Conservation (phyloP, 1,140 invertebrate genomes). For the Nephila pilipes region DNA sequence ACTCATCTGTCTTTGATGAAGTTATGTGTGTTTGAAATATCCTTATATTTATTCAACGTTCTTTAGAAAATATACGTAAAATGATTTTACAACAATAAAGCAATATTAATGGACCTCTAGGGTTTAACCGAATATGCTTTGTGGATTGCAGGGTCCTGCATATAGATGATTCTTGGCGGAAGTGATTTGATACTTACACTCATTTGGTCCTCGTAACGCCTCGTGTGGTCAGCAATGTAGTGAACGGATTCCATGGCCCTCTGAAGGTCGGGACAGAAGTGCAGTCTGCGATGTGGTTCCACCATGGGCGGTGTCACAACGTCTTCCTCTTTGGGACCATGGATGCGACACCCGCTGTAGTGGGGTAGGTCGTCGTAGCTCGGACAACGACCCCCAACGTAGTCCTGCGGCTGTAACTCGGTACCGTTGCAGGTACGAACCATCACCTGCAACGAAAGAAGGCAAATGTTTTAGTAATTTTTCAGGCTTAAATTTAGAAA, state of each 20-base stretch:
- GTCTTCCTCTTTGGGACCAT: conserved; percentile 65
- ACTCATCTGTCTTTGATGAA: too few relatives aligned
- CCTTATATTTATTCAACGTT: too few relatives aligned
- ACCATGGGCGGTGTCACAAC: neutral
- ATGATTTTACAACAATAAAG: too few relatives aligned
- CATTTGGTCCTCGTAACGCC: conserved; percentile 76
- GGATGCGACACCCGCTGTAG: conserved; percentile 72
- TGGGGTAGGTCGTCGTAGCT: conserved; percentile 70
- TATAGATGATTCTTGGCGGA: neutral
- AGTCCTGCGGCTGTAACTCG: conserved; percentile 69
- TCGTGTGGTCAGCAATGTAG: conserved; percentile 77
- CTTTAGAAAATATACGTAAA: too few relatives aligned
- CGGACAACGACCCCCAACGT: conserved; percentile 67
- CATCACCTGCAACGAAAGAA: conserved; percentile 56
- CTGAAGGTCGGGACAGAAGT: conserved; percentile 76
- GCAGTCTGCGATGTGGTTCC: conserved; percentile 50
- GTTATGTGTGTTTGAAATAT: too few relatives aligned
- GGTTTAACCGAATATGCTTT: too few relatives aligned
- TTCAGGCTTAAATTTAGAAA: too few relatives aligned
- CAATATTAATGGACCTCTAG: too few relatives aligned
- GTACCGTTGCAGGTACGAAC: conserved; percentile 77
- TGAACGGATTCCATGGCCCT: conserved; percentile 77
- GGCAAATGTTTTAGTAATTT: neutral
- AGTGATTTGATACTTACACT: conserved; percentile 71
- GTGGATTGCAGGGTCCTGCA: too few relatives aligned